Evolutionary conservation across 1,140 invertebrate genomes (phyloP), one percentile per base, ranked within the genome.

Genomic region (Drosophila pandora): DNA sequence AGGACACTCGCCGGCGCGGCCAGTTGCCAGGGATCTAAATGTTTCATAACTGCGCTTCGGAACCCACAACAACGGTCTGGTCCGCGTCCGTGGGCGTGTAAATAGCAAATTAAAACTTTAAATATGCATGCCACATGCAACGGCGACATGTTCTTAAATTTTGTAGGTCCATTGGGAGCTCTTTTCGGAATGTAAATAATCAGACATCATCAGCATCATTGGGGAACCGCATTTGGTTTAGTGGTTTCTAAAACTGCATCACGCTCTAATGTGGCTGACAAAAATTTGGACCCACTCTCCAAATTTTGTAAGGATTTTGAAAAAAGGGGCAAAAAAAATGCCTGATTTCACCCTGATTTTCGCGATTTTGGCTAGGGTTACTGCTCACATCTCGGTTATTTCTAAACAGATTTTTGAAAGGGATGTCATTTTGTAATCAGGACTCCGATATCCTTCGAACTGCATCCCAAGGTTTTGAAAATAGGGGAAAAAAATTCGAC

Each of bases 41-140:
- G 76, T 74, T 84, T 69, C 60, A 83, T 63, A 53, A 57, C 49
- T 43, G 13, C 55, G 59, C 50, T 64, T 61, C 55, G 65, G 79
- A 59, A 12, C 34, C 39, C 47, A 54, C n/a, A 53, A 60, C 52
- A 69, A 43, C 52, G 50, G 58, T 59, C 45, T 60, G 47, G 25
- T 23, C 56, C 41, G 13, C 45, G 53, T 39, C 17, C 52, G 47
- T 6, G 39, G 54, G 8, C 39, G 32, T 22, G 32, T 48, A 76
- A 76, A 76, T 76, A 68, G 70, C 60, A 84, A 84, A 80, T 84
- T 64, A 69, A 73, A 69, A 47, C 61, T 45, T 84, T 63, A 85
- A 84, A 85, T 70, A 65, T 85, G 54, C 56, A 80, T 61, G 53
- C 17, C 41, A 43, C 41, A 13, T 10, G 49, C 25, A 30, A 45